A percentile compares a stretch with the other conserved stretches of the same genome.
Evolutionary conservation across 2,113 vertebrate species (phyloP).

Genomic region (Eupsittula cactorum): DNA sequence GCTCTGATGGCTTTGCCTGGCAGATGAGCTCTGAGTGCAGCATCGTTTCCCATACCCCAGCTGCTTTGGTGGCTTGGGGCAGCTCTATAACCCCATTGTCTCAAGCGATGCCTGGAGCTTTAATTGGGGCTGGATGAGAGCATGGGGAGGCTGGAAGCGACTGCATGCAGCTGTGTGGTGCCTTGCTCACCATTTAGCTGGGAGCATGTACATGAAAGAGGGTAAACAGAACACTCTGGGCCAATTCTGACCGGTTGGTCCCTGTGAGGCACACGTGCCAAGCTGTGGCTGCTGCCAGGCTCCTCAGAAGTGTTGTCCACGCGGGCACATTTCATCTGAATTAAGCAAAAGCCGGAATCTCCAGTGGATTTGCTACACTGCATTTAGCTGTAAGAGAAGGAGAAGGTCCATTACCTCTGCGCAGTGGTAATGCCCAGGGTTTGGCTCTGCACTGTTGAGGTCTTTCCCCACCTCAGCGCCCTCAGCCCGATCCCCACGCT

Average conservation of each 20-base stretch:
- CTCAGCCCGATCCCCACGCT: rapidly evolving
- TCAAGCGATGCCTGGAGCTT: background rate
- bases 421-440: background rate
- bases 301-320: background rate
- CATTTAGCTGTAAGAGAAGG: background rate
- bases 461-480: background rate
- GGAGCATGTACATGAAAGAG: background rate
- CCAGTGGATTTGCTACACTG: background rate
- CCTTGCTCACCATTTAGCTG: background rate
- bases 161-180: background rate
- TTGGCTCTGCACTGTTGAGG: background rate
- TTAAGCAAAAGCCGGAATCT: background rate
- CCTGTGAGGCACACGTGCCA: background rate
- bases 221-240: background rate
- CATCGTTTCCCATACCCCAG: background rate
- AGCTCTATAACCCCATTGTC: background rate
- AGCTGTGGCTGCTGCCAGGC: background rate
- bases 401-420: rapidly evolving
- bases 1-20: background rate
- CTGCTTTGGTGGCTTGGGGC: background rate
- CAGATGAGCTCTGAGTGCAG: background rate
- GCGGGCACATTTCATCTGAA: background rate
- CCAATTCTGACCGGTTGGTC: background rate
- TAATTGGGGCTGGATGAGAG: background rate
- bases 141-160: background rate